These are phyloP conservation scores for Setipinna tenuifilis DNA, from an alignment of 2,797 vertebrate genomes.

Conservation along the genomic window DNA sequence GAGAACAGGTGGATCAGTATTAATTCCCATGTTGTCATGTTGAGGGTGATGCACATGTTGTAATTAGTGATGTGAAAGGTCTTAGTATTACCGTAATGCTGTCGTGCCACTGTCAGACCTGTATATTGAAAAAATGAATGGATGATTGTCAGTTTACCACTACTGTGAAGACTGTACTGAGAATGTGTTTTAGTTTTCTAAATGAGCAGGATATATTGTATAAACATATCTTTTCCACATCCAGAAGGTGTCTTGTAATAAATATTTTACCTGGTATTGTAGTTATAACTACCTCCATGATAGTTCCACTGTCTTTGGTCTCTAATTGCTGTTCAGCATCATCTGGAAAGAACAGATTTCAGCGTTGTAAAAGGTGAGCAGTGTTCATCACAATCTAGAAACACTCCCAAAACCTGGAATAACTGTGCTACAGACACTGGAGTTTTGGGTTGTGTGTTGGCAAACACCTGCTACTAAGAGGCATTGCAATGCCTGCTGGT, in stretches of 20 bases:
- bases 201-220: not conserved
- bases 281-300: not conserved
- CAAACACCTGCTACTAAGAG: not conserved
- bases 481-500: too few species aligned
- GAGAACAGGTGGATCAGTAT: not conserved
- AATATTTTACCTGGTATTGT: not conserved
- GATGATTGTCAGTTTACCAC: too few species aligned
- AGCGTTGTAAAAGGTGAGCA: conserved; percentile 34
- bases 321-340: not conserved
- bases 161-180: too few species aligned
- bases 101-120: not conserved
- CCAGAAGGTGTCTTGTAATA: not conserved
- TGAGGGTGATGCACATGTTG: not conserved
- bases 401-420: conserved; percentile 19
- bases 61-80: not conserved
- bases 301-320: not conserved
- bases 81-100: not conserved
- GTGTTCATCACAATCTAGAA: conserved; percentile 30
- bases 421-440: not conserved
- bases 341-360: not conserved
- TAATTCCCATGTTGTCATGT: not conserved
- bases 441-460: not conserved
- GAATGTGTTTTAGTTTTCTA: not conserved
- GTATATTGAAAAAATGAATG: not conserved
- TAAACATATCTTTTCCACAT: not conserved